phyloP scores from a whole-genome alignment of 2,113 vertebrate genomes.

The Odocoileus virginianus region DNA sequence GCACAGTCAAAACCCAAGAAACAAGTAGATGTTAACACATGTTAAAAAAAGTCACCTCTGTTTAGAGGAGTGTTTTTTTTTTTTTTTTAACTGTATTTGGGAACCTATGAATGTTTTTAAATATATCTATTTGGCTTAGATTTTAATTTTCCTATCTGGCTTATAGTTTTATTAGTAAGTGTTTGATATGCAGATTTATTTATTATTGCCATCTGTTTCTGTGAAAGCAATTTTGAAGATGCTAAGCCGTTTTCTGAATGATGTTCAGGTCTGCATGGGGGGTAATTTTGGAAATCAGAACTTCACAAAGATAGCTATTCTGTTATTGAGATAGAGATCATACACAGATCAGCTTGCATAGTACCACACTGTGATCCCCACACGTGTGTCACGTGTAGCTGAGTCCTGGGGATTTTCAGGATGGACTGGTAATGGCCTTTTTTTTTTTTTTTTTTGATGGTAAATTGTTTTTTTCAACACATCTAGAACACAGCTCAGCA shows the following conservation, averaged over 20 bases:
- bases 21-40: background rate
- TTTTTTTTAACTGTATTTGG: background rate
- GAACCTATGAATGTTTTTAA: background rate
- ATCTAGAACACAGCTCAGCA: background rate
- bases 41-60: background rate
- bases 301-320: constrained; percentile 7
- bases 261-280: background rate
- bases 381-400: background rate
- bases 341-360: constrained; percentile 7
- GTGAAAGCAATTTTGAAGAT: background rate
- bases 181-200: constrained; percentile 44
- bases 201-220: constrained; percentile 43
- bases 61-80: background rate
- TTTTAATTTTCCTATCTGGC: constrained; percentile 5
- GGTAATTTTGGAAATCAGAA: constrained; percentile 32
- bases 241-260: constrained; percentile 33
- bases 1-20: background rate
- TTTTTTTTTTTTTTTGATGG: constrained; percentile 29
- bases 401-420: constrained; percentile 22
- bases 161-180: background rate
- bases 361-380: background rate
- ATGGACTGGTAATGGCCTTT: background rate
- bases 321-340: background rate
- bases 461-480: constrained; percentile 40
- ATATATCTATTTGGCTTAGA: constrained; percentile 19